Evolutionary conservation across 2,888 invertebrate genomes (phyloP).

Genomic region (Enchytraeus crypticus): DNA sequence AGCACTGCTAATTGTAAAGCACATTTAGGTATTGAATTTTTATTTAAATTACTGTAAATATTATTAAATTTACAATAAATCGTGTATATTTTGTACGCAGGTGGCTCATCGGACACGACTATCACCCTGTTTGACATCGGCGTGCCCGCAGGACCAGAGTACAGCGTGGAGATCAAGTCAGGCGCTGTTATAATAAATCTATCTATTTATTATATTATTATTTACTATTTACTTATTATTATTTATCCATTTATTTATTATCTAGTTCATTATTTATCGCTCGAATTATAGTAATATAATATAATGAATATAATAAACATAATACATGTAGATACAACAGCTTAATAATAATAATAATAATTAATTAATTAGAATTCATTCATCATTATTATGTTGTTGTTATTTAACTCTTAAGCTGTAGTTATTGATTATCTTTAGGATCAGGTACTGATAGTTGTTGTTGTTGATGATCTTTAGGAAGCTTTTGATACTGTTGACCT

Average conservation of each 20-base stretch:
- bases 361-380: not conserved
- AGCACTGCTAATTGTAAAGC: not conserved
- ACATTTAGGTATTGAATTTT: not conserved
- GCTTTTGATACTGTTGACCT: constrained; percentile 26
- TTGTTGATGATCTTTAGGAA: constrained; percentile 27
- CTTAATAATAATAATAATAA: too few species aligned
- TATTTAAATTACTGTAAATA: not conserved
- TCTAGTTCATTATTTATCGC: too few species aligned
- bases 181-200: too few species aligned
- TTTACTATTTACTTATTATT: too few species aligned
- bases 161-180: constrained; percentile 13
- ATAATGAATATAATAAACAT: too few species aligned
- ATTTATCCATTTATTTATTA: too few species aligned
- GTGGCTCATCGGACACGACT: constrained; percentile 35
- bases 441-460: too few species aligned
- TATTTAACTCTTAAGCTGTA: not conserved
- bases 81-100: constrained; percentile 21
- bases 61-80: not conserved
- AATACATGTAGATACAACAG: too few species aligned
- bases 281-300: too few species aligned
- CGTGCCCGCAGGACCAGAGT: constrained; percentile 24
- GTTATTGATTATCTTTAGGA: too few species aligned
- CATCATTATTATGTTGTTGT: not conserved
- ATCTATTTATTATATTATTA: too few species aligned
- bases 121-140: constrained; percentile 42